phyloP scores from a whole-genome alignment of 2,888 invertebrate genomes.

The Drosophila helvetica region DNA sequence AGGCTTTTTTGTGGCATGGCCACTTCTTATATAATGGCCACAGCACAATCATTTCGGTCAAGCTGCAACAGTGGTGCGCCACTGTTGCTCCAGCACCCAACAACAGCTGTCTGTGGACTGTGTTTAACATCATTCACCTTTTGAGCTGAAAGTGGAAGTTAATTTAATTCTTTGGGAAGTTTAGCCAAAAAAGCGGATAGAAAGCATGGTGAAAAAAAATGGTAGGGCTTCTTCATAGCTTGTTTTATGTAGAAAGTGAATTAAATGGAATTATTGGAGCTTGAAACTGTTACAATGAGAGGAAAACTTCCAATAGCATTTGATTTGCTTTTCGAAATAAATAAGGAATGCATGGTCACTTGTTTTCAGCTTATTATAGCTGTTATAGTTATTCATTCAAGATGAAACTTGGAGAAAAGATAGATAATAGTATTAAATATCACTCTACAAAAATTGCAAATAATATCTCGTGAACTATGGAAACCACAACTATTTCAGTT shows the following conservation, averaged over 20 bases:
- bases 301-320: too few species aligned
- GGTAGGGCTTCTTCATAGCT: neutral
- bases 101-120: slow-evolving; percentile 69
- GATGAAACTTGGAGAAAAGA: too few species aligned
- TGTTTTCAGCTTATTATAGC: too few species aligned
- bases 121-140: slow-evolving; percentile 69
- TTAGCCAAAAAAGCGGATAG: neutral
- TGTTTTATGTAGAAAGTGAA: neutral
- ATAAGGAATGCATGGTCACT: too few species aligned
- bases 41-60: slow-evolving; percentile 78
- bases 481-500: neutral
- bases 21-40: slow-evolving; percentile 76
- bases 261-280: neutral
- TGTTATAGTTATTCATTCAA: too few species aligned
- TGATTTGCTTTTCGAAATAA: too few species aligned
- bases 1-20: slow-evolving; percentile 77
- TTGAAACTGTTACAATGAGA: neutral
- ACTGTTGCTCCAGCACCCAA: slow-evolving; percentile 37
- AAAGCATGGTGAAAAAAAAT: neutral
- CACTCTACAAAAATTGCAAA: neutral
- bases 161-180: slow-evolving; percentile 10
- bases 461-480: too few species aligned
- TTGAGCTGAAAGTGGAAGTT: slow-evolving; percentile 2
- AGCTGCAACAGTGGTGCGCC: slow-evolving; percentile 63
- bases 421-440: too few species aligned